These are phyloP conservation scores for Oxyruncus cristatus DNA, from an alignment of 2,113 vertebrate genomes.

Conservation along the genomic window DNA sequence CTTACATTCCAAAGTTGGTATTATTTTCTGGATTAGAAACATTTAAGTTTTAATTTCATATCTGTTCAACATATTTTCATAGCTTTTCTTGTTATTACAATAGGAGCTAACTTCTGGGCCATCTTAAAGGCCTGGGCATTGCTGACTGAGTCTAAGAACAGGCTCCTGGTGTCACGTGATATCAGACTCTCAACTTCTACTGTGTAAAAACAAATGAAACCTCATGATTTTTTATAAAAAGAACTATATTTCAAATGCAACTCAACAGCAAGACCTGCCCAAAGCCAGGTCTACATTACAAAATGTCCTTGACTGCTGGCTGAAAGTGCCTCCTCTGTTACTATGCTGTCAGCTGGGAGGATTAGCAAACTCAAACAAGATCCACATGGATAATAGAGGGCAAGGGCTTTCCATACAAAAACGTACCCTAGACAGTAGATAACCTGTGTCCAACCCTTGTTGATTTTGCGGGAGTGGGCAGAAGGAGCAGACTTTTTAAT, in stretches of 20 bases:
- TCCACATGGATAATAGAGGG: not conserved
- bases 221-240: not conserved
- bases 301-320: not conserved
- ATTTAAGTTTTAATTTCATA: not conserved
- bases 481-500: not conserved
- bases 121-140: not conserved
- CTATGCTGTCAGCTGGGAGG: not conserved
- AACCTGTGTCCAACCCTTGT: not conserved
- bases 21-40: not conserved
- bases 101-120: slow-evolving; percentile 8
- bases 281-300: not conserved
- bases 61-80: not conserved
- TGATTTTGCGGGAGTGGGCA: not conserved
- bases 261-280: not conserved
- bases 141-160: not conserved
- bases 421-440: not conserved
- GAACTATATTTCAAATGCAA: not conserved
- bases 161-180: not conserved
- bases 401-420: not conserved
- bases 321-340: not conserved
- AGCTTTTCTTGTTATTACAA: slow-evolving; percentile 3
- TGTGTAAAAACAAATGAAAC: not conserved
- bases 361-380: not conserved
- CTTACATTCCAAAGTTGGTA: not conserved
- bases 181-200: not conserved